Evolutionary conservation across 2,113 vertebrate species (phyloP), one percentile per base, ranked within the genome.

Genomic region (Anhinga rufa): DNA sequence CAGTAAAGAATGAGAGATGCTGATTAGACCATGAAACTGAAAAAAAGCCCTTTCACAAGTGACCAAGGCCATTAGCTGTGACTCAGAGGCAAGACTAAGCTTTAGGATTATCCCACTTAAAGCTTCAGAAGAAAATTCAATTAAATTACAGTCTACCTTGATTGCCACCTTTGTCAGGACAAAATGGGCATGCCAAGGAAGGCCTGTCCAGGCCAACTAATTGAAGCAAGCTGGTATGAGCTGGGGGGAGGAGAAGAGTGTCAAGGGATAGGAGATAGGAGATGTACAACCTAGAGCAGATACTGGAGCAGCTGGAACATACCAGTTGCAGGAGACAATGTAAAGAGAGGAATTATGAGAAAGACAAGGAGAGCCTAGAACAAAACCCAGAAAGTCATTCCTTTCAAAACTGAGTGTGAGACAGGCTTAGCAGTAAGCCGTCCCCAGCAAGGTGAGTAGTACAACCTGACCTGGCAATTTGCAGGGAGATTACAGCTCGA

Each of bases 91-190:
- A 76, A 80, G 71, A 69, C 70, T 68, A 65, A 90, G 60, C 68
- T 92, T 68, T 29, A 68, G 75, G 85, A 83, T 93, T 96, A 94
- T 92, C 92, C 71, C 71, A 93, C 60, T 93, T 93, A 80, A 12
- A 90, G 89, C 65, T 86, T 52, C 65, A 61, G 57, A 60, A 80
- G 82, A 82, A 93, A 94, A 94, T 86, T 70, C 70, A 92, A 88
- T 90, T 95, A 93, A 88, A 55, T 65, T 36, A 24, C 71, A 69
- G 66, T 12, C 78, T 66, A 25, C 17, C 66, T 80, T 77, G 78
- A 69, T 48, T 74, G 82, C 18, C 62, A 72, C 81, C 77, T 82
- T 26, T 34, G 72, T 75, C 14, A 2, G 86, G 55, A 29, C 38
- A 62, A 68, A 78, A 8, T 1, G 6, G 51, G 55, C 55, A 78